Percentiles rank a stretch among this genome's conserved stretches.
phyloP scores from a whole-genome alignment of 35 echinoderm and acorn worm genomes.

The Ophiothrix spiculata region DNA sequence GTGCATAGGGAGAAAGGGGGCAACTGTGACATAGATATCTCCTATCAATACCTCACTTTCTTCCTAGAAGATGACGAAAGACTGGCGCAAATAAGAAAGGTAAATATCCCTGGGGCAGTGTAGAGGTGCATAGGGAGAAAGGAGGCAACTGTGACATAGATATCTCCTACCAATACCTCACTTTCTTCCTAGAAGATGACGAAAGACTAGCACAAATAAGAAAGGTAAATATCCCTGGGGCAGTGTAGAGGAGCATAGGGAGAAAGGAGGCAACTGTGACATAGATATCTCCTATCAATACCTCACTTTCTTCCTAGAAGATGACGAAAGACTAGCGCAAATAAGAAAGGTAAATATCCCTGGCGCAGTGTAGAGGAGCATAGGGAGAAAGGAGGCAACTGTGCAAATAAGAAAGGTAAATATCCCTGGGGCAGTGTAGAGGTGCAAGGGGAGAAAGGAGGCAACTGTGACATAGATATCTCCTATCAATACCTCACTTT shows the following conservation, averaged over 20 bases:
- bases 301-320: conserved; percentile 82
- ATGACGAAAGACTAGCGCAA: conserved; percentile 63
- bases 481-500: conserved; percentile 91
- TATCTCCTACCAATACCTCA: conserved; percentile 86
- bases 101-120: conserved; percentile 31
- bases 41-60: conserved; percentile 88
- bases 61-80: conserved; percentile 82
- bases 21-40: conserved; percentile 83
- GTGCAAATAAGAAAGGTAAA: too few species aligned
- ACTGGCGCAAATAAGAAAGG: conserved; percentile 65
- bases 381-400: conserved; percentile 87
- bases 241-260: conserved; percentile 77
- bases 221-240: conserved; percentile 53
- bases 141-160: conserved; percentile 89
- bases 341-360: conserved; percentile 54
- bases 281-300: conserved; percentile 90
- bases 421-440: too few species aligned
- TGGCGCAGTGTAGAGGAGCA: conserved; percentile 84
- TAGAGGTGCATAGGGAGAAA: conserved; percentile 77
- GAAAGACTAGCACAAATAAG: conserved; percentile 50
- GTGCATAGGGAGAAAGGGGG: conserved; percentile 85
- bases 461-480: conserved; percentile 85
- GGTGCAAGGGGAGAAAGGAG: too few species aligned
- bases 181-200: conserved; percentile 90
- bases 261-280: conserved; percentile 90